These are phyloP conservation scores for Platypus cylindrus DNA, from an alignment of 2,888 invertebrate species.

Conservation along the genomic window DNA sequence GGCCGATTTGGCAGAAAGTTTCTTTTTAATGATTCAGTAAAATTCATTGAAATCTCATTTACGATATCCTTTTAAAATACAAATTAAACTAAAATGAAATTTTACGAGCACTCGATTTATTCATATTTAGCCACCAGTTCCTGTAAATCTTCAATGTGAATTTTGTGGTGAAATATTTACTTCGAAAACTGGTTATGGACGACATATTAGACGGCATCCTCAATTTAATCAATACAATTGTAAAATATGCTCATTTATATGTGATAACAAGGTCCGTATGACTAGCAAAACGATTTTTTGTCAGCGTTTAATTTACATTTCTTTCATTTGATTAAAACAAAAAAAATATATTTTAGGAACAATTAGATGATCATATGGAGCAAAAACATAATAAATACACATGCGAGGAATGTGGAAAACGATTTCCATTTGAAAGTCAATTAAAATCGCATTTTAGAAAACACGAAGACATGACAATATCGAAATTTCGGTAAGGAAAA, in stretches of 20 bases:
- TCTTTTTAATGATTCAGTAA: too few relatives aligned
- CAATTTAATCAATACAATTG: conserved; percentile 13
- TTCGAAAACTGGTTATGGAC: conserved; percentile 12
- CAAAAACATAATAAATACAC: conserved; percentile 12
- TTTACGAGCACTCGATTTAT: too few relatives aligned
- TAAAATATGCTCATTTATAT: conserved; percentile 13
- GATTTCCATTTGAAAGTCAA: conserved; percentile 14
- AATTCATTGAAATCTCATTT: too few relatives aligned
- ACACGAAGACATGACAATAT: conserved; percentile 13
- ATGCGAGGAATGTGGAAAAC: conserved; percentile 13
- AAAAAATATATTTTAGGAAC: conserved; percentile 11
- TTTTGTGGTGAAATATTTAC: conserved; percentile 15
- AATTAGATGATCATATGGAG: conserved; percentile 14
- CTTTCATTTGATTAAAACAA: too few relatives aligned
- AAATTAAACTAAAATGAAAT: too few relatives aligned
- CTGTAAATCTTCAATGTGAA: conserved; percentile 14
- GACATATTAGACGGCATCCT: conserved; percentile 13
- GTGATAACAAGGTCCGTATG: conserved; percentile 10
- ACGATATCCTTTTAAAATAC: too few relatives aligned
- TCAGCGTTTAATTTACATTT: too few relatives aligned
- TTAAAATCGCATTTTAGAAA: conserved; percentile 12
- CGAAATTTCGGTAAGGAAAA: conserved; percentile 9
- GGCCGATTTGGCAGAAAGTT: too few relatives aligned
- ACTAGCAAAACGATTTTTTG: neutral
- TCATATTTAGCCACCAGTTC: conserved; percentile 13